Evolutionary conservation across 2,113 vertebrate species (phyloP).

Genomic region (Rhegmatorhina hoffmannsi): DNA sequence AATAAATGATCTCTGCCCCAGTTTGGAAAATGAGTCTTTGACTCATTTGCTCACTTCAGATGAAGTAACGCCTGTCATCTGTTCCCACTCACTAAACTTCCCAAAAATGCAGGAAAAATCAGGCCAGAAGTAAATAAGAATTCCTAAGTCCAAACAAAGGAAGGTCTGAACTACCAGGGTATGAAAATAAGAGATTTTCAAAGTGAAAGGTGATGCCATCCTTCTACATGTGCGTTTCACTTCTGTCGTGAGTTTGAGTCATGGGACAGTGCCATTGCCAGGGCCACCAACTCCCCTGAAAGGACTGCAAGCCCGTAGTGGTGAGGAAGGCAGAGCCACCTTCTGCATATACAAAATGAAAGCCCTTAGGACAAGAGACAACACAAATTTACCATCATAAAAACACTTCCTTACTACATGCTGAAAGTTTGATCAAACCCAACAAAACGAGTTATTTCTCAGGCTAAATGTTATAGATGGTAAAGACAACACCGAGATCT

Average conservation of each 20-base stretch:
- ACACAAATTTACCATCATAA: not conserved
- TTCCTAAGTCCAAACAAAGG: not conserved
- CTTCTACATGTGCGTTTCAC: not conserved
- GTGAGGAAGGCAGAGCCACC: not conserved
- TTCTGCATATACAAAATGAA: not conserved
- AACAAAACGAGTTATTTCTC: not conserved
- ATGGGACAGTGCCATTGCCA: not conserved
- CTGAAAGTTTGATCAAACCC: not conserved
- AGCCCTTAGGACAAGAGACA: not conserved
- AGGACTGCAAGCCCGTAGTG: not conserved
- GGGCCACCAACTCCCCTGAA: not conserved
- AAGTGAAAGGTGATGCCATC: not conserved
- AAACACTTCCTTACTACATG: not conserved
- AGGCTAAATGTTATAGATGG: not conserved
- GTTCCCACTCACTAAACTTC: not conserved
- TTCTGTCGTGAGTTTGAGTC: not conserved
- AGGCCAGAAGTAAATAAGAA: not conserved
- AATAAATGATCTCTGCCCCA: not conserved
- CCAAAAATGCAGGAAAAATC: not conserved
- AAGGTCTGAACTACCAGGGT: not conserved
- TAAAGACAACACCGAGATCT: not conserved
- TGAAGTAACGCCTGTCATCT: not conserved
- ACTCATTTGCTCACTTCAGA: not conserved
- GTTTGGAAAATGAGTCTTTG: not conserved
- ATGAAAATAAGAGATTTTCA: not conserved